Evolutionary conservation across 2,113 vertebrate genomes (phyloP), one percentile per base, ranked within the genome.

Genomic region (Otolemur garnettii): DNA sequence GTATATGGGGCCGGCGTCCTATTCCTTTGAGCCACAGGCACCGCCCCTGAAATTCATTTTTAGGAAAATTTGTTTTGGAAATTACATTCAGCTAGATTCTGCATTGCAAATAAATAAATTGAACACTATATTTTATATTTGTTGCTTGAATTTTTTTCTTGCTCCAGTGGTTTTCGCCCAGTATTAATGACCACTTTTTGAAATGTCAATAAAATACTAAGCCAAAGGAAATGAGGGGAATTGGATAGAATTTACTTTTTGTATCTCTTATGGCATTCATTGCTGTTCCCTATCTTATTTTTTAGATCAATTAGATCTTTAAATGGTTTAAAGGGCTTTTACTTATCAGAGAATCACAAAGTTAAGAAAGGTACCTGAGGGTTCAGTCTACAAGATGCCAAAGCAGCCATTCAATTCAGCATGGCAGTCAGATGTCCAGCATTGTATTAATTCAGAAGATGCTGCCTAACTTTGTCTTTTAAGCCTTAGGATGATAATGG

Each of bases 251-350:
- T 62, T 80, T 64, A 72, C 26, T 42, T 87, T 79, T 74, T 72
- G 19, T 33, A 45, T 86, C 50, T 90, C 35, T 95, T 55, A 86
- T 72, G 71, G 19, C 26, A 22, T 55, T 68, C 26, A 22, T 55
- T 68, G 42, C 74, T 9, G 5, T 69, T 42, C 53, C 59, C 45
- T 85, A 50, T 86, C 72, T 86, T 62, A 72, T 79, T 59, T 50
- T 90, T 85, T 85, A 53, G 33, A 66, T 64, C 72, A 91, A 87
- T 72, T 86, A 91, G 55, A 86, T 50, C 33, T 86, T n/a, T 74
- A 42, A 72, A 78, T 68, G 14, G 1, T 64, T 64, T 26, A 80
- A 77, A 85, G 18, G 42, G 28, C 35, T 91, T 79, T 91, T 91
- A 33, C 71, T 85, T 79, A 50, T 35, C 30, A 50, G 33, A 92